Evolutionary conservation across 2,797 vertebrate genomes (phyloP), one percentile per base, ranked within the genome.

Genomic region (Lates japonicus): DNA sequence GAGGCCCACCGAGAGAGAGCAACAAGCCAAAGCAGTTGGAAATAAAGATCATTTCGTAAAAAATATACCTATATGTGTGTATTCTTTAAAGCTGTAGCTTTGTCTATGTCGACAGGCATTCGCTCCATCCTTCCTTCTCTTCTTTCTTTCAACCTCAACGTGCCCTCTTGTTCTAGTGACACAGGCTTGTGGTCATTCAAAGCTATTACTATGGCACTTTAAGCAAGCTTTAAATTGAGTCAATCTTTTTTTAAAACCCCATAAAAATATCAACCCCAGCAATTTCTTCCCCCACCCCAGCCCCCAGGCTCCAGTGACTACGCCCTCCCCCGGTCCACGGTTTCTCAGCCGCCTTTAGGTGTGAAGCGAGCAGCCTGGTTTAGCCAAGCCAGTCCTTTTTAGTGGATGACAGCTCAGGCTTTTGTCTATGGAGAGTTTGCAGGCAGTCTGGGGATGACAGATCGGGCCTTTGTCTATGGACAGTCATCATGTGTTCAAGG

Each of bases 161-260:
- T 80, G 74, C 65, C 63, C 64, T 78, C 71, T 59, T 58, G 16
- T 67, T 83, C 61, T 85, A 48, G 52, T 51, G 74, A 93, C 93
- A 93, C 92, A 94, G 92, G 91, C 88, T 86, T 81, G 87, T 90
- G 91, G 92, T 93, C 92, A 89, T 90, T 93, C 87, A 88, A 92
- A 91, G 91, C 87, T 92, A 90, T 91, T 76, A 86, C 92, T 90
- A 90, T 90, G 93, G 91, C 93, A 90, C 90, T 91, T 29, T 93
- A 59, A 82, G 86, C 87, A 90, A 88, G 86, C 89, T 91, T 90
- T 79, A 65, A 73, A 84, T 49, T 78, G n/a, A 78, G 87, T 70
- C 42, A 10, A 80, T 81, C 68, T 61, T 74, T 29, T 29, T 77
- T 70, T 55, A 42, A 62, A 70, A 74, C 62, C 20, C 75, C 17